These are phyloP conservation scores for Taxidea taxus DNA, from an alignment of 2,113 vertebrate genomes.

Conservation along the genomic window DNA sequence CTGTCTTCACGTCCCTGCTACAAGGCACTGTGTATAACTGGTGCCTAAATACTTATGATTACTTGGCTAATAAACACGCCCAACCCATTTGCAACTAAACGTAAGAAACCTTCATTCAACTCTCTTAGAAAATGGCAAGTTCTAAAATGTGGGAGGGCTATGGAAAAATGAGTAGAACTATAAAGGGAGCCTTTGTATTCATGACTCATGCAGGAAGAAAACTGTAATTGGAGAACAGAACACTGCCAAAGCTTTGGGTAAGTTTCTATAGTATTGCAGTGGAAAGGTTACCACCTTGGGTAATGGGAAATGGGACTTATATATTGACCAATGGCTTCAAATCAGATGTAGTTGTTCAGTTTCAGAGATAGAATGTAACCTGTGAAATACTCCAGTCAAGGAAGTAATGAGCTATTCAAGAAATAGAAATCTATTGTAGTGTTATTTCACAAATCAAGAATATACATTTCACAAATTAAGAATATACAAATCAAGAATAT, in stretches of 20 bases:
- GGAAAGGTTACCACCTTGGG: not conserved
- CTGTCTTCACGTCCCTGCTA: not conserved
- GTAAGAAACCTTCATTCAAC: not conserved
- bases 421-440: not conserved
- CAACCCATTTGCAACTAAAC: not conserved
- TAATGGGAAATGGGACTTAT: not conserved
- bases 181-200: not conserved
- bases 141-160: not conserved
- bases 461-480: not conserved
- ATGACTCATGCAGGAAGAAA: not conserved
- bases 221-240: no score
- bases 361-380: not conserved
- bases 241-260: not conserved
- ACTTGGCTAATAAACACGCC: not conserved
- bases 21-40: rapidly evolving
- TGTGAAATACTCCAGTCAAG: not conserved
- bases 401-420: not conserved
- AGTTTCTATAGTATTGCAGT: not conserved
- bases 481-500: not conserved
- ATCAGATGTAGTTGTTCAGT: not conserved
- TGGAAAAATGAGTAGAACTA: not conserved
- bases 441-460: not conserved
- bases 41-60: no score
- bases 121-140: not conserved
- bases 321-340: no score